Base-by-base conservation (phyloP, 2,797 vertebrate genomes). In the Synanceia verrucosa region DNA sequence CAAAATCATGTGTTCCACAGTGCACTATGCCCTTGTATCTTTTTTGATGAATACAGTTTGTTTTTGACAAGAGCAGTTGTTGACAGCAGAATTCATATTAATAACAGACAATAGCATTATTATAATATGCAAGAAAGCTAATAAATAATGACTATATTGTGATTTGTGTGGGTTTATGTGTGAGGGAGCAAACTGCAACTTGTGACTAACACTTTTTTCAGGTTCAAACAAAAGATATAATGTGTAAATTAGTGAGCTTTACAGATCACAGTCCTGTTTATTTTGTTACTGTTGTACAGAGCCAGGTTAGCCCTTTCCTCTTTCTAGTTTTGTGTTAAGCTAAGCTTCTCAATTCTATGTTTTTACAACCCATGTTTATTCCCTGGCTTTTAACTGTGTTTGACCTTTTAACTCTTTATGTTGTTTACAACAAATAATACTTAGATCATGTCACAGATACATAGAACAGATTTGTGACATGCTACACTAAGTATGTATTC, bases 251-350 rank as follows among this genome's bases (percentile, higher is more conserved):
- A 23, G 0, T 33, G 21, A 24, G 46, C 36, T 51, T 43, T 19
- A 33, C 13, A 12, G 46, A 24, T 13, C n/a, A 4, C 31, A 21
- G 13, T 12, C 4, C 14, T 19, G 4, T 57, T 21, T 2, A 26
- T 50, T 34, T 43, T 36, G 3, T 9, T 28, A 13, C 10, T 3
- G 2, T 13, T 58, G 36, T 2, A 51, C 5, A 14, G 10, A 67
- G 36, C 11, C 36, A 26, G 26, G 34, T 1, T 60, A 44, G 31
- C 9, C 47, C 4, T 10, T 16, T 11, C 19, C 26, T 21, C 4
- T n/a, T 63, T 41, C 28, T 53, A 37, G 29, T 12, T 14, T 60
- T 24, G 53, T 41, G 53, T 19, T 66, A 43, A 62, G 46, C 47
- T 71, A 75, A 44, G 28, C 36, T 53, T n/a, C n/a, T n/a, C n/a